Conservation (phyloP, 2,888 invertebrate genomes). For the Mayetiola destructor region DNA sequence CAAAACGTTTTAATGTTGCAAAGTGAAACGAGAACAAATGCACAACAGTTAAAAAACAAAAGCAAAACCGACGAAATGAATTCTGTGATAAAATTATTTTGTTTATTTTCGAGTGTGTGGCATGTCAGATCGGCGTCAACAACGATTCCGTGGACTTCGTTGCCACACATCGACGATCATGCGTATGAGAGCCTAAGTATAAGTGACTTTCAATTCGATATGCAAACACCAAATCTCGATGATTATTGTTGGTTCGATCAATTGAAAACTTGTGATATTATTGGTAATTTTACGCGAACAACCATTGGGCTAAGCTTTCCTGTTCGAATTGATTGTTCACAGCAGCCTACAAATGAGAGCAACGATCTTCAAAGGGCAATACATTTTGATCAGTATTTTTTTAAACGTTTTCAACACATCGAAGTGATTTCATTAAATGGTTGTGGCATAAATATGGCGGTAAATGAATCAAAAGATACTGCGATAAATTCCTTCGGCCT, state of each 20-base stretch:
- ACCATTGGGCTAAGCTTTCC: not conserved
- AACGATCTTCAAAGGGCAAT: not conserved
- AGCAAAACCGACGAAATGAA: not conserved
- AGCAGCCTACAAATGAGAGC: not conserved
- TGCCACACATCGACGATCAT: not conserved
- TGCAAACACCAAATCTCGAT: not conserved
- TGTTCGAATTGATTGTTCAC: not conserved
- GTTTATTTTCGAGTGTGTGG: constrained; percentile 2
- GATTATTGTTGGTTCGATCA: not conserved
- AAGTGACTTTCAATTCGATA: not conserved
- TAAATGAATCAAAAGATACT: not conserved
- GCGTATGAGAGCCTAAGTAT: not conserved
- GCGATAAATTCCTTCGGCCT: not conserved
- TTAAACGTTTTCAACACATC: not conserved
- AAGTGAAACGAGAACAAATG: not conserved
- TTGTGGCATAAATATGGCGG: not conserved
- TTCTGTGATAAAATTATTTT: constrained; percentile 1
- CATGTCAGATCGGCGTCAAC: not conserved
- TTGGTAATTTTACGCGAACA: not conserved
- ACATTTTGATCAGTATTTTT: not conserved
- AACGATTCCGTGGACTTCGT: too few relatives aligned
- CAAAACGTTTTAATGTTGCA: too few relatives aligned
- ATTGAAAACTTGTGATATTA: not conserved
- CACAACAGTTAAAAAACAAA: not conserved
- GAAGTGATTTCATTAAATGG: constrained; percentile 10